Evolutionary conservation across 92 coral and sea anemone species (phyloP), one percentile per base, ranked within the genome.

Genomic region (Epizoanthus stellaris): DNA sequence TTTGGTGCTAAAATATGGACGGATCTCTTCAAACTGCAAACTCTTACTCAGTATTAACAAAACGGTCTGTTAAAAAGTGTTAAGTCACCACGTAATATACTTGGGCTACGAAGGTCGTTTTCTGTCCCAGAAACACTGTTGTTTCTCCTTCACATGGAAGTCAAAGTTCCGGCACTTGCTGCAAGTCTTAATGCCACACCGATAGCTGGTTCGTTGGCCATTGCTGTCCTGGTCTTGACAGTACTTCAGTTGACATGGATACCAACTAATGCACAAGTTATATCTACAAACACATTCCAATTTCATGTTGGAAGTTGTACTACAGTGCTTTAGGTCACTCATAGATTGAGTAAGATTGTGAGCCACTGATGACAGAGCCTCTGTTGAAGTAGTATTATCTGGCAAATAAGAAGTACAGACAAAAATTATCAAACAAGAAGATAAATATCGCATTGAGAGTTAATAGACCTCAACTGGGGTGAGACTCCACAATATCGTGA

Each of bases 141-240:
- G 82, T 64, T 86, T 91, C 80, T 94, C 94, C 12, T 39, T 80
- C 23, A 92, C 98, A 87, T 91, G 91, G 68, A 80, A 96, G 62
- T 92, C 92, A 91, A 96, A 94, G 65, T 92, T 89, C 45, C 93
- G 80, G 77, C 99, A 96, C 75, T 94, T 96, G 25, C 99, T 98
- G 83, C 99, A 96, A 10, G 99, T 94, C 82, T 94, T 96, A 66
- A 96, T 96, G 62, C 99, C 99, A 88, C 99, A 96, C 17, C 98
- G 96, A 75, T 91, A 93, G 59, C 90, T 91, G 54, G 81, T 56
- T 13, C 82, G 85, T 57, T 85, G 90, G 1, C 90, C 93, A 65
- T 89, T 84, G 25, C 76, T 90, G 20, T 88, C 95, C 76, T 92
- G 91, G 25, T 94, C 94, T 49, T 90, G 93, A 71, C 99, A 96